Evolutionary conservation across 2,797 vertebrate species (phyloP).

Genomic region (Botia kubotai): DNA sequence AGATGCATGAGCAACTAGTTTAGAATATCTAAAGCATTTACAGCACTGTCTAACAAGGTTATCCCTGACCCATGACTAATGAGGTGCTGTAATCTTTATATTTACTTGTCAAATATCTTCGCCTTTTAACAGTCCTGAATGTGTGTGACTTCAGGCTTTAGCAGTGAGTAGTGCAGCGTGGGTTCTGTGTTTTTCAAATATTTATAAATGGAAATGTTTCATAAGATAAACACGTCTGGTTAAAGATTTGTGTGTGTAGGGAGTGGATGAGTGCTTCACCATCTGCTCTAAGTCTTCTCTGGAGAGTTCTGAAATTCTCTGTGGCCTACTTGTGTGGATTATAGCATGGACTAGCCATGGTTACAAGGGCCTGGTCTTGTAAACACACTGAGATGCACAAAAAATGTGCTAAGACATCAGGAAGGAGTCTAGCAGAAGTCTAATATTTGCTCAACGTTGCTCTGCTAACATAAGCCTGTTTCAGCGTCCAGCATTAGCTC

Average conservation of each 20-base stretch:
- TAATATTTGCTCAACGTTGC: constrained; percentile 17
- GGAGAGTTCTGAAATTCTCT: constrained; percentile 22
- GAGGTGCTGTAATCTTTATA: not conserved
- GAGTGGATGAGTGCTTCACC: constrained; percentile 17
- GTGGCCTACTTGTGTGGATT: constrained; percentile 36
- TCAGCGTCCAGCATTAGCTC: not conserved
- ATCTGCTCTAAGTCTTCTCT: constrained; percentile 58
- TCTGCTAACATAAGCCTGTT: constrained; percentile 12
- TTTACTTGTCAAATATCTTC: not conserved
- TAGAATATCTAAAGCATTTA: not conserved
- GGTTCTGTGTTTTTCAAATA: constrained; percentile 65
- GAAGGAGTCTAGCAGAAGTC: not conserved
- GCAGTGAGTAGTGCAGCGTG: constrained; percentile 41
- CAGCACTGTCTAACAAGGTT: not conserved
- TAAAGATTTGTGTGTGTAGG: constrained; percentile 52
- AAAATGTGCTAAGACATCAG: not conserved
- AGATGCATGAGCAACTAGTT: too few relatives aligned
- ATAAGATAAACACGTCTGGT: constrained; percentile 64
- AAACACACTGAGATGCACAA: not conserved
- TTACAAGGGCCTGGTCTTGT: constrained; percentile 16
- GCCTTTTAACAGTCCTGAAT: constrained; percentile 15
- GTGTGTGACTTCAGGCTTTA: constrained; percentile 17
- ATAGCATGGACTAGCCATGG: constrained; percentile 10
- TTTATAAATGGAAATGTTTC: constrained; percentile 62
- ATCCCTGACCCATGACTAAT: not conserved